Evolutionary conservation across 2,113 vertebrate species (phyloP).

Genomic region (Heloderma charlesbogerti): DNA sequence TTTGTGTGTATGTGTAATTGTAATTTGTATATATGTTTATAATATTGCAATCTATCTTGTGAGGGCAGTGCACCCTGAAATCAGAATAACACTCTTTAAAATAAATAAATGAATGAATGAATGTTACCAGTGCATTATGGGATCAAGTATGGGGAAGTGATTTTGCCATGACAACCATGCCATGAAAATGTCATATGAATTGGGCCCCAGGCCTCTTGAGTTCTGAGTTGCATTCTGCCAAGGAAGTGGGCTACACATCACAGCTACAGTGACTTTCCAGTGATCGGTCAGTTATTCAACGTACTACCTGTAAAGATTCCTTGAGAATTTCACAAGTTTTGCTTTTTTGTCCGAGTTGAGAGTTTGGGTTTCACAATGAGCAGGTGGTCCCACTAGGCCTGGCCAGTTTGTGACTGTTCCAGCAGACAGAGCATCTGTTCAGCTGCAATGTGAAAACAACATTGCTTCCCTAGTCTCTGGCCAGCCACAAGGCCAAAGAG

Average conservation of each 20-base stretch:
- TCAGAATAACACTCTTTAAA: no score
- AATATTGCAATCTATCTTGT: no score
- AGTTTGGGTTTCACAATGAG: neutral
- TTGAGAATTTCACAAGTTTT: neutral
- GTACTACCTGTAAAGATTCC: neutral
- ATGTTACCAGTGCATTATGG: neutral
- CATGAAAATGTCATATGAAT: neutral
- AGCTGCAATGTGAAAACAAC: conserved; percentile 1
- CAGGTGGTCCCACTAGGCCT: neutral
- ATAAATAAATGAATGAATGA: no score
- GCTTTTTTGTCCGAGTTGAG: neutral
- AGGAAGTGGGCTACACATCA: neutral
- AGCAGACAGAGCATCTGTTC: conserved; percentile 32
- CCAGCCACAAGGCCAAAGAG: neutral
- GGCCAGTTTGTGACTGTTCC: conserved; percentile 2
- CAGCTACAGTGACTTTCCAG: neutral
- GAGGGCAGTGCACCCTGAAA: no score
- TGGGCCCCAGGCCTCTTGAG: neutral
- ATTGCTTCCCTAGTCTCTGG: neutral
- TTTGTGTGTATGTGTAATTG: no score
- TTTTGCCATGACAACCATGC: neutral
- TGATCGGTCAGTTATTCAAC: neutral
- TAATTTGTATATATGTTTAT: no score
- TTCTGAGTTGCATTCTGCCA: neutral
- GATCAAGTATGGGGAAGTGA: neutral